Conservation (phyloP, 2,888 invertebrate species). For the Melanostoma scalare region DNA sequence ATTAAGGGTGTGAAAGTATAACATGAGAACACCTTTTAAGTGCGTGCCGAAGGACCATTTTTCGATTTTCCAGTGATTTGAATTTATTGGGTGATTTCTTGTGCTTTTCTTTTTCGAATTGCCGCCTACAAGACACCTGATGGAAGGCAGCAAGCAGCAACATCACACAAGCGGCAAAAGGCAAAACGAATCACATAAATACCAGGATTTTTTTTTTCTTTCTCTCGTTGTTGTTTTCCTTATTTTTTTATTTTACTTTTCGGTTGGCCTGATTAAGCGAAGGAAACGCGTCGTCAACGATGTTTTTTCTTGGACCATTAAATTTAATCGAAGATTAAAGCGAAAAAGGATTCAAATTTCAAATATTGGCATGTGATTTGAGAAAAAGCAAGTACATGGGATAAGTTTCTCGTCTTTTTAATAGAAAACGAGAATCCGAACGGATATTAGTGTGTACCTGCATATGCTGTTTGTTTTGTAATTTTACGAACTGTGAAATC, state of each 20-base stretch:
- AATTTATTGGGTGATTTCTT: constrained; percentile 57
- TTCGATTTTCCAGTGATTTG: constrained; percentile 72
- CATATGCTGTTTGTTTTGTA: constrained; percentile 15
- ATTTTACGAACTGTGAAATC: constrained; percentile 58
- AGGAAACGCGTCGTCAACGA: constrained; percentile 48
- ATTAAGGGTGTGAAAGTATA: constrained; percentile 53
- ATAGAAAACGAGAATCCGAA: constrained; percentile 61
- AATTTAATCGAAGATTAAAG: constrained; percentile 69
- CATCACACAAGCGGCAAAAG: not conserved
- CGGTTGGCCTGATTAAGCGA: constrained; percentile 60
- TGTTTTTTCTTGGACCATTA: constrained; percentile 61
- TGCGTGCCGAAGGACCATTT: constrained; percentile 51
- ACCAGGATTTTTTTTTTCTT: constrained; percentile 35
- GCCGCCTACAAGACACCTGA: constrained; percentile 44
- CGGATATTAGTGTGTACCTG: constrained; percentile 9
- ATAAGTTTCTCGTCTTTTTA: constrained; percentile 58
- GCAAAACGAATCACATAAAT: constrained; percentile 49
- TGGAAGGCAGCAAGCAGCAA: constrained; percentile 15
- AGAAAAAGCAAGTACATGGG: not conserved
- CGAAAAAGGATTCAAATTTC: constrained; percentile 41
- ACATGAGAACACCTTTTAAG: constrained; percentile 61
- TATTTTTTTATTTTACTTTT: constrained; percentile 14
- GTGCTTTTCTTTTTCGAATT: not conserved
- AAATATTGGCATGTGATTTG: not conserved
- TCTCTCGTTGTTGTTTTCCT: not conserved